A percentile compares a stretch with the other conserved stretches of the same genome.
Evolutionary conservation across 2,797 vertebrate species (phyloP).

Genomic region (Pyrocephalus nanus): DNA sequence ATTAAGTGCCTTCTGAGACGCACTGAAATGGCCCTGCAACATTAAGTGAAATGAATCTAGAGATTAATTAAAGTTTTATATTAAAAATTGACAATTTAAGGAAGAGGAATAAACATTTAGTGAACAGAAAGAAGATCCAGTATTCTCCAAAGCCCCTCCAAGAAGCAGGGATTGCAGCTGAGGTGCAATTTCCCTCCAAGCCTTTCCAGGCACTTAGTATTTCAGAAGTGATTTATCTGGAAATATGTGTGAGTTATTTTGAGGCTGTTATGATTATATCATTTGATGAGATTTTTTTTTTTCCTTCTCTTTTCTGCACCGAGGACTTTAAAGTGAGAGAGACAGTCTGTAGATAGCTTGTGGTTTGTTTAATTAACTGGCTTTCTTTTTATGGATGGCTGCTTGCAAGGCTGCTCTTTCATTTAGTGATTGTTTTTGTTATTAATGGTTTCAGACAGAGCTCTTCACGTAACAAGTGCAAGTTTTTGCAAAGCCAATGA

Average conservation of each 20-base stretch:
- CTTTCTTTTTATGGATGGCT: conserved; percentile 67
- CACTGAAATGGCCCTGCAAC: neutral
- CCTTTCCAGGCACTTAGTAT: conserved; percentile 49
- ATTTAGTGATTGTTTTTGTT: conserved; percentile 69
- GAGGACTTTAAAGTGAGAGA: conserved; percentile 61
- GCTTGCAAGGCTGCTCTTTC: conserved; percentile 62
- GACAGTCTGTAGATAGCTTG: conserved; percentile 56
- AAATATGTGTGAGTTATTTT: conserved; percentile 67
- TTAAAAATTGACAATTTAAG: conserved; percentile 25
- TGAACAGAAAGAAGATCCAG: neutral
- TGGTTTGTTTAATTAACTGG: conserved; percentile 67
- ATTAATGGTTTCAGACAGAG: conserved; percentile 64
- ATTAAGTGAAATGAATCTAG: conserved; percentile 35
- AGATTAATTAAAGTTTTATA: conserved; percentile 59
- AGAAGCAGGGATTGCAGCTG: conserved; percentile 12
- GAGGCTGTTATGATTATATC: conserved; percentile 70
- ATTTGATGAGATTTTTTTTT: conserved; percentile 61
- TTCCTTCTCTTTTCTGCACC: conserved; percentile 34
- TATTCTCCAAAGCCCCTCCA: conserved; percentile 16
- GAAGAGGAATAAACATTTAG: conserved; percentile 15
- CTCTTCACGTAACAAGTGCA: conserved; percentile 41
- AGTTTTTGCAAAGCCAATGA: conserved; percentile 32
- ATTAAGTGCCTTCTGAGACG: conserved; percentile 28
- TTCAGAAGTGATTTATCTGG: conserved; percentile 66
- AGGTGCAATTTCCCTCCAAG: conserved; percentile 42